Conservation (phyloP, 2,888 invertebrate genomes). For the Minunthozetes semirufus region DNA sequence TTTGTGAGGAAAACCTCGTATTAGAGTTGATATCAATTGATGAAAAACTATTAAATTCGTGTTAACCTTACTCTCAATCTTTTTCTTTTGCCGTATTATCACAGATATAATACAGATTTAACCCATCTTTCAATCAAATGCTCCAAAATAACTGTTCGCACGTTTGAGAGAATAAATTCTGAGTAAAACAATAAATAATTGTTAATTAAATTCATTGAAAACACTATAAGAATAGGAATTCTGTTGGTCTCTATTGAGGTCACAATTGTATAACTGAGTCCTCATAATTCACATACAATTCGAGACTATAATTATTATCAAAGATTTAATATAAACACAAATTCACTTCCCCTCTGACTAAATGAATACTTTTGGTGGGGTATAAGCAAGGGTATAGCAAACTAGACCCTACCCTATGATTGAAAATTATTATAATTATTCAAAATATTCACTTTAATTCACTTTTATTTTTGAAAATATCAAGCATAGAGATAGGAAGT, state of each 20-base stretch:
- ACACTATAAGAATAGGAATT: neutral
- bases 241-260: neutral
- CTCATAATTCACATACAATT: slow-evolving; percentile 22
- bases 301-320: neutral
- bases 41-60: neutral
- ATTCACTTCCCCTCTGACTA: neutral
- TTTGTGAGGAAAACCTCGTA: too few relatives aligned
- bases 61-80: neutral
- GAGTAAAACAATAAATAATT: slow-evolving; percentile 1
- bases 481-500: too few relatives aligned
- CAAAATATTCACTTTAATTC: too few relatives aligned
- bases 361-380: too few relatives aligned
- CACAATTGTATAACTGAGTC: neutral
- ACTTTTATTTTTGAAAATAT: too few relatives aligned
- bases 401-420: too few relatives aligned
- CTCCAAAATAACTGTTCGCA: neutral
- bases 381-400: too few relatives aligned
- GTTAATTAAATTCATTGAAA: neutral
- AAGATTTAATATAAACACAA: neutral
- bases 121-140: slow-evolving; percentile 4
- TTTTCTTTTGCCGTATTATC: neutral
- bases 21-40: neutral
- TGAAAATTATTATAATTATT: too few relatives aligned
- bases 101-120: neutral
- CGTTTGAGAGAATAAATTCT: neutral